phyloP scores from a whole-genome alignment of 2,113 vertebrate genomes.

The Edolisoma coerulescens region DNA sequence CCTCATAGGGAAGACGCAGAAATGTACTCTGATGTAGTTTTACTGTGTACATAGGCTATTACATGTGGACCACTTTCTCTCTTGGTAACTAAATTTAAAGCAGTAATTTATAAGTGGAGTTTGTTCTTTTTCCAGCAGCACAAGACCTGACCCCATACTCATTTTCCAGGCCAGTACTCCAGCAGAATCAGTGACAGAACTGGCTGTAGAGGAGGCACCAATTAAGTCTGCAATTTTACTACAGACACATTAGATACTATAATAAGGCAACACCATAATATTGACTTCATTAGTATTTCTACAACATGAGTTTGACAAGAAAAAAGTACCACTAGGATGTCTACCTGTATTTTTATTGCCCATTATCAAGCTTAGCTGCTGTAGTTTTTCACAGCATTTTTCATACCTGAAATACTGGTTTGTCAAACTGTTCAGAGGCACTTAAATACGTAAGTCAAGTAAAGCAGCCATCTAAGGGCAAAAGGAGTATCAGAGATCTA shows the following conservation, averaged over 20 bases:
- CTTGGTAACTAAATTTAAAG: neutral
- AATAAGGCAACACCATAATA: constrained; percentile 72
- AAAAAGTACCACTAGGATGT: neutral
- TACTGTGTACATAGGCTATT: neutral
- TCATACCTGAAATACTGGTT: neutral
- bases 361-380: neutral
- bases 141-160: neutral
- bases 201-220: neutral
- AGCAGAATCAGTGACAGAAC: neutral
- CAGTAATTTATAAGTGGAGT: neutral
- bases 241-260: constrained; percentile 70
- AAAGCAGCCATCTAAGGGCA: neutral
- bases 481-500: neutral
- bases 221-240: constrained; percentile 22
- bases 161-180: neutral
- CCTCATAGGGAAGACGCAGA: neutral
- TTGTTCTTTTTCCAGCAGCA: neutral
- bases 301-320: neutral
- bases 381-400: neutral
- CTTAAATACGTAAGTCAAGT: neutral
- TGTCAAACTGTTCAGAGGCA: neutral
- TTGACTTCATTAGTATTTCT: neutral
- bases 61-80: neutral
- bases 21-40: neutral
- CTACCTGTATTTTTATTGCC: neutral